Percentiles rank a stretch among this genome's conserved stretches.
Conservation (phyloP, 30 jellyfish, hydroid and myxozoan genomes). For the Mastigias papua region DNA sequence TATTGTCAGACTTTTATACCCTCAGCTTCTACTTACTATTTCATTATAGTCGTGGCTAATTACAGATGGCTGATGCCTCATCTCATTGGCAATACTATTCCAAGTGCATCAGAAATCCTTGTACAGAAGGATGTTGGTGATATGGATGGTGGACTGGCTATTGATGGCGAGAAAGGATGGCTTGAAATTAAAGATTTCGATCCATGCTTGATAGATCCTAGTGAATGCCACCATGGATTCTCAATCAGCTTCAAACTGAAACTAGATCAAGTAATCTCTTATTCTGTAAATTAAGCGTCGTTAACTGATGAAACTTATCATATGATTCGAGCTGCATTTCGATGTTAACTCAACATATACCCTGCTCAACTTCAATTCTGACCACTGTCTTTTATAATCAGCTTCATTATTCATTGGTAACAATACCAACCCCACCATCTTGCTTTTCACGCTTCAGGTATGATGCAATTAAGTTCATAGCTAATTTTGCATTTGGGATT, state of each 20-base stretch:
- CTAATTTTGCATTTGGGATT: too few species aligned
- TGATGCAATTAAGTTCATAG: too few species aligned
- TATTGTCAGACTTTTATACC: too few species aligned
- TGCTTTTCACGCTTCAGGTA: too few species aligned
- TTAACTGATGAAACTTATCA: too few species aligned
- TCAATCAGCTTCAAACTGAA: conserved; percentile 93
- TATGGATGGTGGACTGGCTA: conserved; percentile 92
- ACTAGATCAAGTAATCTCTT: conserved; percentile 78
- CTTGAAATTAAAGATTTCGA: conserved; percentile 82
- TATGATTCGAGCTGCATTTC: too few species aligned
- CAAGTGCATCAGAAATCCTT: conserved; percentile 85
- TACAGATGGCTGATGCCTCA: conserved; percentile 94
- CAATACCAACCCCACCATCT: too few species aligned
- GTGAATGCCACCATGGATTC: conserved; percentile 95
- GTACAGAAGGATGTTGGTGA: conserved; percentile 79
- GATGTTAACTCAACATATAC: too few species aligned
- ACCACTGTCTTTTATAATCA: too few species aligned
- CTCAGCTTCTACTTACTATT: background rate
- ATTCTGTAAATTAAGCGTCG: background rate
- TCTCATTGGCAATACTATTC: conserved; percentile 60
- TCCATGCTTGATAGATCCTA: conserved; percentile 74
- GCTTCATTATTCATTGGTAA: too few species aligned
- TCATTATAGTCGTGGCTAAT: conserved; percentile 85
- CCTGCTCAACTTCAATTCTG: too few species aligned
- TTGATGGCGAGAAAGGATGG: conserved; percentile 93